Percentiles rank a stretch among this genome's conserved stretches.
These are phyloP conservation scores for Mallateleia sp. DNA, from an alignment of 2,888 invertebrate genomes.

Conservation along the genomic window DNA sequence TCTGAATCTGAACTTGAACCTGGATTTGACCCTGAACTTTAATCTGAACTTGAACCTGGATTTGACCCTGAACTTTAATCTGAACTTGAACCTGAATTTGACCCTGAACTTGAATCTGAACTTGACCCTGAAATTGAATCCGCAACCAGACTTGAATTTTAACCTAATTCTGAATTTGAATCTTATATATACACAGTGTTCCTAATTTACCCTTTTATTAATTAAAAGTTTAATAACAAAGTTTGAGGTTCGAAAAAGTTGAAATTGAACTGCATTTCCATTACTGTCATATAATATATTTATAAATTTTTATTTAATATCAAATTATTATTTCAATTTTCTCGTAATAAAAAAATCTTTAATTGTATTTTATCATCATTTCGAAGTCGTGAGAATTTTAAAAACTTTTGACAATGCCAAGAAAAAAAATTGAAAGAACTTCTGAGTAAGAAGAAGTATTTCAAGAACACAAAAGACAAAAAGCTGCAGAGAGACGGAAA, in stretches of 20 bases:
- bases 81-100: constrained; percentile 1
- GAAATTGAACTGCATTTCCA: no score
- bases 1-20: not conserved
- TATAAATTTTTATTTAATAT: no score
- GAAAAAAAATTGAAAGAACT: constrained; percentile 9
- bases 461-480: constrained; percentile 20
- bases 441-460: constrained; percentile 7
- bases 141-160: not conserved
- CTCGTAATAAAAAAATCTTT: not conserved
- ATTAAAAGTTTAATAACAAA: no score
- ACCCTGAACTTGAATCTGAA: not conserved
- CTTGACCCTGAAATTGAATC: not conserved
- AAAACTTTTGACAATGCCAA: constrained; percentile 4
- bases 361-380: not conserved
- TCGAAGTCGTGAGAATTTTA: not conserved
- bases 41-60: not conserved
- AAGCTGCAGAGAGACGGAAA: constrained; percentile 13
- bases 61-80: not conserved
- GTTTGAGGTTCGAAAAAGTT: no score
- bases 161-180: not conserved
- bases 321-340: not conserved
- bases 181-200: no score
- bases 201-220: no score
- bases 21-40: not conserved
- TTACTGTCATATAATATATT: no score